Conservation (phyloP, 2,113 vertebrate genomes). For the human region GRCh38 chr7:125996501-125997000, state of each 20-base stretch:
- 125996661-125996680: not conserved
- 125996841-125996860: not conserved
- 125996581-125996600: not conserved
- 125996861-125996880: too few relatives aligned
- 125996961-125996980: not conserved
- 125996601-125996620: not conserved
- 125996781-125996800: too few relatives aligned
- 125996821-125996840: too few relatives aligned
- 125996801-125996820: too few relatives aligned
- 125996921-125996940: not conserved
- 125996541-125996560: not conserved
- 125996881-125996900: not conserved
- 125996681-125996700: not conserved
- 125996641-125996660: not conserved
- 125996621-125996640: not conserved
- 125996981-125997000: not conserved
- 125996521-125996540: not conserved
- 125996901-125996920: too few relatives aligned
- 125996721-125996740: too few relatives aligned
- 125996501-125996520: too few relatives aligned
- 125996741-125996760: too few relatives aligned
- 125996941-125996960: not conserved
- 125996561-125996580: too few relatives aligned
- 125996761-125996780: too few relatives aligned
- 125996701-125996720: too few relatives aligned